Evolutionary conservation across 2,888 invertebrate genomes (phyloP).

Genomic region (Zygaena filipendulae): DNA sequence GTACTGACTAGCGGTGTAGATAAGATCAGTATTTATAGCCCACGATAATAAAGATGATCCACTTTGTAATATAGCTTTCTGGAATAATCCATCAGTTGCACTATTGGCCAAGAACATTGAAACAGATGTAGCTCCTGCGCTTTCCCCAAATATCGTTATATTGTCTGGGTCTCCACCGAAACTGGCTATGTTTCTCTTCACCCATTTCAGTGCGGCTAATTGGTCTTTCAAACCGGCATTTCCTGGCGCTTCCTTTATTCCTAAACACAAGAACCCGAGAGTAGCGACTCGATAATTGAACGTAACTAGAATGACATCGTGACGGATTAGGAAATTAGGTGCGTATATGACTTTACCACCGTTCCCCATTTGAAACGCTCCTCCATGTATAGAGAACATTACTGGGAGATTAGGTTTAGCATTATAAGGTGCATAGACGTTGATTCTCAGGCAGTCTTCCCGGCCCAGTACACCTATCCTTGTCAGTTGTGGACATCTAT

Average conservation of each 20-base stretch:
- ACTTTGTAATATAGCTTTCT: slow-evolving; percentile 48
- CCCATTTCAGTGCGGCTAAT: slow-evolving; percentile 51
- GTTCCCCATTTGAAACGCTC: slow-evolving; percentile 45
- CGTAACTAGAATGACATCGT: slow-evolving; percentile 46
- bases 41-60: slow-evolving; percentile 45
- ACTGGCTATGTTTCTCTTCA: too few relatives aligned
- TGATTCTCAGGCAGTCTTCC: slow-evolving; percentile 51
- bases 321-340: slow-evolving; percentile 43
- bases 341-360: slow-evolving; percentile 46
- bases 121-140: slow-evolving; percentile 44
- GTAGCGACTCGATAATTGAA: slow-evolving; percentile 53
- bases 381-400: slow-evolving; percentile 55
- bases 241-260: slow-evolving; percentile 53
- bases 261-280: slow-evolving; percentile 49
- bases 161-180: too few relatives aligned
- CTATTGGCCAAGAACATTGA: slow-evolving; percentile 39
- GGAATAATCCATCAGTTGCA: slow-evolving; percentile 37
- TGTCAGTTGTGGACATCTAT: slow-evolving; percentile 37
- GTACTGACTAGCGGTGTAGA: slow-evolving; percentile 39
- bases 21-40: slow-evolving; percentile 43
- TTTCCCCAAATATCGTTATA: slow-evolving; percentile 53
- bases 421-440: slow-evolving; percentile 41
- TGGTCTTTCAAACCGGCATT: too few relatives aligned
- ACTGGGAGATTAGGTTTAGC: slow-evolving; percentile 33
- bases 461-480: slow-evolving; percentile 29